Evolutionary conservation across 2,113 vertebrate genomes (phyloP).

Genomic region (Anser cygnoides): DNA sequence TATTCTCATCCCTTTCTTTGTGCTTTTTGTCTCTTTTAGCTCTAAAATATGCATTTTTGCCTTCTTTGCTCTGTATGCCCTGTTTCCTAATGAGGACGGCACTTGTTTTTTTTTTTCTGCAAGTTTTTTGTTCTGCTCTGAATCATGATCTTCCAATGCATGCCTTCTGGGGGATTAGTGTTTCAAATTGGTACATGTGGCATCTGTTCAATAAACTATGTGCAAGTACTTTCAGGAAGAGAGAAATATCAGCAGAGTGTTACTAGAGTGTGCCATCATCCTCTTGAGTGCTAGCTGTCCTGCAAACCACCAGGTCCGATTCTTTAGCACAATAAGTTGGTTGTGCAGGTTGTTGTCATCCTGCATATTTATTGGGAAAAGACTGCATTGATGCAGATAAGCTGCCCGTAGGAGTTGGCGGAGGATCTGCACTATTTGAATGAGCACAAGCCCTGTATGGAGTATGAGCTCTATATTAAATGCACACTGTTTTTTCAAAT

Average conservation of each 20-base stretch:
- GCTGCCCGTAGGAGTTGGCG: rapidly evolving
- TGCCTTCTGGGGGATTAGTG: constrained; percentile 4
- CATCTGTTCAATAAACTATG: background rate
- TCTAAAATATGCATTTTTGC: background rate
- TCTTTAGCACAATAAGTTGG: background rate
- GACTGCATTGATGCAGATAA: background rate
- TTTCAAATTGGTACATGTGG: background rate
- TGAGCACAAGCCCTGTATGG: background rate
- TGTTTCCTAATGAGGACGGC: background rate
- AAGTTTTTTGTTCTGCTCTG: constrained; percentile 30
- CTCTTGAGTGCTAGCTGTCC: background rate
- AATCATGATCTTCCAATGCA: background rate
- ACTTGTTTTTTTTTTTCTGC: background rate
- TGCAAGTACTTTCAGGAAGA: background rate
- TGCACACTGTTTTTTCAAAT: background rate
- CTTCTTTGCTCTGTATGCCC: background rate
- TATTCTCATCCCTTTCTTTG: background rate
- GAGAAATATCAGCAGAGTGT: background rate
- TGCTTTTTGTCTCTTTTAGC: background rate
- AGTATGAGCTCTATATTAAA: background rate
- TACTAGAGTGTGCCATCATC: rapidly evolving
- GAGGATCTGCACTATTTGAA: background rate
- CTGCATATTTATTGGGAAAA: background rate
- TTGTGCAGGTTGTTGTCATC: background rate
- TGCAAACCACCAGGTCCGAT: rapidly evolving